Base-by-base conservation (phyloP, 2,888 invertebrate species). In the Noctua fimbriata region DNA sequence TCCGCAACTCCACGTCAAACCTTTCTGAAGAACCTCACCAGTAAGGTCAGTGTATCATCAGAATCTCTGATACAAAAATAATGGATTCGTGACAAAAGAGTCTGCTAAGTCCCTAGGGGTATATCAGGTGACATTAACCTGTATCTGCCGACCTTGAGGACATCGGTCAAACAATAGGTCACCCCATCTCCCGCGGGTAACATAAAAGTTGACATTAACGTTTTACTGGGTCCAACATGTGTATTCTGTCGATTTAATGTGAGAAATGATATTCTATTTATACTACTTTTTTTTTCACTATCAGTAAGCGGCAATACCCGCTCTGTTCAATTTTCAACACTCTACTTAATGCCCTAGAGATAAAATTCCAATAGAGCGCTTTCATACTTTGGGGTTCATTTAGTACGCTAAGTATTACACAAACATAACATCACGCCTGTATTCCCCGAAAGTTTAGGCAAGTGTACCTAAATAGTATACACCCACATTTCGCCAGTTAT, bases 141-240 rank as follows among this genome's bases (percentile, higher is more conserved):
- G 69, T 69, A 74, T 84, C 24, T 69, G 32, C 14, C 28, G 16
- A 84, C 83, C 74, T 84, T 80, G 83, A 71, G 69, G 74, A 72
- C 80, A 24, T 47, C 60, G 82, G 84, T 84, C 82, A 82, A 82
- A 79, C 84, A 79, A 79, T 66, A 75, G 71, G 69, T 85, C 85
- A 69, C 41, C 55, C 55, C 21, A 28, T 32, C 32, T 65, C 83
- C 74, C 85, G 63, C n/a, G 71, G 85, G 83, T n/a, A 52, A 65
- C 63, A 85, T 84, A 75, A 80, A 84, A 84, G 55, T 58, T 84
- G 81, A 75, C 81, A 83, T 83, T 83, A 80, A 80, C 21, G 60
- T 80, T 80, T 84, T 63, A 69, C 67, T 74, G 73, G 55, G 14
- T 58, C 55, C 44, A 24, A 58, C 58, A 79, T 65, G 58, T 73